Evolutionary conservation across 2,113 vertebrate genomes (phyloP).

Genomic region (Vidua chalybeata): DNA sequence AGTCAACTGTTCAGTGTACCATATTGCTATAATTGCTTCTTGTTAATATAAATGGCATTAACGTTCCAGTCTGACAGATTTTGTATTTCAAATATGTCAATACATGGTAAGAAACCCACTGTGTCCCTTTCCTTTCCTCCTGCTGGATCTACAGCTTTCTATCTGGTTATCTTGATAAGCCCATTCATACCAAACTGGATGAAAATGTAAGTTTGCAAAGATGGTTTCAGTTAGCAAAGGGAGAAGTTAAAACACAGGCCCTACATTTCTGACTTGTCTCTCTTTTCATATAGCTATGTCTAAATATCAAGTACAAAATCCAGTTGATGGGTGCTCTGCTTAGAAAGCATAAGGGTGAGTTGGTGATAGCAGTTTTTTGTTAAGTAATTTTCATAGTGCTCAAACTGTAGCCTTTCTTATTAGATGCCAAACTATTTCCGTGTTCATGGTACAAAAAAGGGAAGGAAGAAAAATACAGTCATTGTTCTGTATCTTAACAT

Average conservation of each 20-base stretch:
- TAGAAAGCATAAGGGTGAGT: slow-evolving; percentile 63
- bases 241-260: neutral
- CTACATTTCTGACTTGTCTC: neutral
- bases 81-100: neutral
- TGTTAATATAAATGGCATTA: neutral
- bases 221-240: neutral
- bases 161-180: slow-evolving; percentile 62
- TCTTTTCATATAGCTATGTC: slow-evolving; percentile 52
- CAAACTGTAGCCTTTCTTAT: neutral
- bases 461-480: neutral
- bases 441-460: neutral
- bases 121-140: neutral
- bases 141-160: slow-evolving; percentile 69
- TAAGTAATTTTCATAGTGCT: neutral
- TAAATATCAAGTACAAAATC: slow-evolving; percentile 47
- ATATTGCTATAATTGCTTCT: neutral
- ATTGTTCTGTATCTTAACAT: neutral
- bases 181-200: slow-evolving; percentile 59
- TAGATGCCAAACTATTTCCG: neutral
- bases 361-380: neutral
- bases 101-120: neutral
- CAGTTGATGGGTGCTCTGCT: slow-evolving; percentile 47
- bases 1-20: neutral
- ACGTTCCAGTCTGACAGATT: neutral
- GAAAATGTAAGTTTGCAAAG: slow-evolving; percentile 56